These are phyloP conservation scores for Hoplostethus mediterraneus DNA, from an alignment of 2,797 vertebrate species.

Conservation along the genomic window DNA sequence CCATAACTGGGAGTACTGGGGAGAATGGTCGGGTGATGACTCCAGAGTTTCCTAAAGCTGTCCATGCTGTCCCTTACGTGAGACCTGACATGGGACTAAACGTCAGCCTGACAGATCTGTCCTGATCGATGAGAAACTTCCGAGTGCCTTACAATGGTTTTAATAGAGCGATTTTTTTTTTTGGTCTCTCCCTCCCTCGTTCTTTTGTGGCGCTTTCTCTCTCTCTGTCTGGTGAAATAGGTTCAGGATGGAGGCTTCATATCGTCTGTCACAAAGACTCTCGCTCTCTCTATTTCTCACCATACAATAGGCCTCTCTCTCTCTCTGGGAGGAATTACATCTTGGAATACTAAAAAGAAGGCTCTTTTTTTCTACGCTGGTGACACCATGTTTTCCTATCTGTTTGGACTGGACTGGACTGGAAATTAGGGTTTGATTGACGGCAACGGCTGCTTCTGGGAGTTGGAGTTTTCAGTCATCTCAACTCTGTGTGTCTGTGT, in stretches of 20 bases:
- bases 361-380: conserved; percentile 80
- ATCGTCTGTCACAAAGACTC: conserved; percentile 90
- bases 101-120: conserved; percentile 99
- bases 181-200: conserved; percentile 30
- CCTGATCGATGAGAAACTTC: conserved; percentile 97
- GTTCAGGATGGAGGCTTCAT: conserved; percentile 84
- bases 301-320: conserved; percentile 78
- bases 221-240: conserved; percentile 82
- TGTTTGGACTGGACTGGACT: conserved; percentile 77
- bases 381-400: conserved; percentile 83
- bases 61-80: conserved; percentile 96
- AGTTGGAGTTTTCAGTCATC: conserved; percentile 81
- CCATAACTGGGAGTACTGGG: conserved; percentile 98
- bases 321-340: conserved; percentile 86
- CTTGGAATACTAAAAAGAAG: conserved; percentile 85
- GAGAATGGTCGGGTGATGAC: conserved; percentile 98
- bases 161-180: conserved; percentile 65
- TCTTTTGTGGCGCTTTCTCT: conserved; percentile 57
- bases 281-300: conserved; percentile 70
- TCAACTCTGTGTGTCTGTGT: conserved; percentile 61
- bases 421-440: conserved; percentile 89
- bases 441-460: conserved; percentile 86
- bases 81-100: conserved; percentile 99
- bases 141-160: conserved; percentile 99
- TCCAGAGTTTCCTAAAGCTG: conserved; percentile 99